Conservation (phyloP, 1,140 invertebrate species). For the Muscidifurax raptorellus region DNA sequence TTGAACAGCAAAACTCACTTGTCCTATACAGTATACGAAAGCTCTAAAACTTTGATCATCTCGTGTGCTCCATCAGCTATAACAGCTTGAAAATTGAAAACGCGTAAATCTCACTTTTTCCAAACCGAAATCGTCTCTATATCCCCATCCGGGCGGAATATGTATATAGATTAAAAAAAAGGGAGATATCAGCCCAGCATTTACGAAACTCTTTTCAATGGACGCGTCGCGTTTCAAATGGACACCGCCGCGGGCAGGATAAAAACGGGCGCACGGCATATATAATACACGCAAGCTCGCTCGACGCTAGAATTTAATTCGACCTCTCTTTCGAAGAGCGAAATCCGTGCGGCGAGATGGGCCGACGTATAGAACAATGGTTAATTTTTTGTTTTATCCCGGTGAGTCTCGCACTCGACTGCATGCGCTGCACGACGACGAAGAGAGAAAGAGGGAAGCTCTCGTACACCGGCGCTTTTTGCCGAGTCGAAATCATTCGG, state of each 20-base stretch:
- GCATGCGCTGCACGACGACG: neutral
- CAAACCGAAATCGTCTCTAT: no score
- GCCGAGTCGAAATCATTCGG: conserved; percentile 35
- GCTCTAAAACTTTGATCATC: no score
- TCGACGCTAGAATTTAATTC: conserved; percentile 24
- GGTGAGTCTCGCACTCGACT: neutral
- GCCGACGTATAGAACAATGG: conserved; percentile 22
- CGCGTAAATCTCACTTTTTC: no score
- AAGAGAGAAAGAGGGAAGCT: conserved; percentile 9
- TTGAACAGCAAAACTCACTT: no score
- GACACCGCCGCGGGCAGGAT: neutral
- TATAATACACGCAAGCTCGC: neutral
- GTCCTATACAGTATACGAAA: no score
- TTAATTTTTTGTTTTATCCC: conserved; percentile 25
- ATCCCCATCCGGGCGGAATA: no score
- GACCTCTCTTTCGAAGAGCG: neutral
- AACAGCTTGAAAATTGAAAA: no score
- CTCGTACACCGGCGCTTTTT: conserved; percentile 17
- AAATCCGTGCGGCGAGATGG: neutral
- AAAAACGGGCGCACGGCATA: neutral
- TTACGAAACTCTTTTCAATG: neutral
- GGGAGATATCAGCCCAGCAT: no score
- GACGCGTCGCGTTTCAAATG: neutral
- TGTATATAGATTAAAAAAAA: no score
- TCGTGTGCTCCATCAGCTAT: neutral